Base-by-base conservation (phyloP, 1,140 invertebrate genomes). In the Micrasema longulum region DNA sequence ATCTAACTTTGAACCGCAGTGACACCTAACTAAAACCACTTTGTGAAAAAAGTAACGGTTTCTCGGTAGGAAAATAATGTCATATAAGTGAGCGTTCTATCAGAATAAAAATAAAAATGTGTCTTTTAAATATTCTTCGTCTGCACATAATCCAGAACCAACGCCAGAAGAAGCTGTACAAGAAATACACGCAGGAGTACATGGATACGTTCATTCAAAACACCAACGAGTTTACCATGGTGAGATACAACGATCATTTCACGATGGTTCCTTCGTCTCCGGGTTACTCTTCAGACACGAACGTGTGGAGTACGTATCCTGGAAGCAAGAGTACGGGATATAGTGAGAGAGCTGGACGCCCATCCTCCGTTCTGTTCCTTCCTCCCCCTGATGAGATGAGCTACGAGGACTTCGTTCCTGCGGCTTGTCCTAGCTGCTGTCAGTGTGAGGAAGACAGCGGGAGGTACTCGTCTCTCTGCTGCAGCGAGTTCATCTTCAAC, bases 401-500 rank as follows among this genome's bases (percentile, higher is more conserved):
- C 20, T 48, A 14, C 43, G 26, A 16, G 23, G 62, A 65, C 6
- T 23, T 65, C n/a, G 16, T 20, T 10, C 14, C 62, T 23, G 65
- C 14, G 14, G 26, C 20, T 50, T 82, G 78, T 48, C 76, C 77
- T 0, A 65, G 66, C 52, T 47, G 79, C 80, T 18, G 80, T 79
- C 53, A 66, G 14, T 71, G 53, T 20, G 82, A 80, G 20, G 75
- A 78, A 3, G 83, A 84, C 64, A 83, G 82, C 57, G 83, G 83
- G 1, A 73, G 83, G 23, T 85, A 80, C 65, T 83, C 82, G 5
- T 85, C 83, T 0, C 79, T 82, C 1, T 85, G 83, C 75, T 85
- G 84, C 68, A 84, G 82, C 4, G 84, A 85, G 57, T 82, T 82
- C 65, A 84, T 85, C 62, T 84, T 85, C 79, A 85, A 85, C 55